phyloP scores from a whole-genome alignment of 2,888 invertebrate species.

The Caradrina clavipalpis region DNA sequence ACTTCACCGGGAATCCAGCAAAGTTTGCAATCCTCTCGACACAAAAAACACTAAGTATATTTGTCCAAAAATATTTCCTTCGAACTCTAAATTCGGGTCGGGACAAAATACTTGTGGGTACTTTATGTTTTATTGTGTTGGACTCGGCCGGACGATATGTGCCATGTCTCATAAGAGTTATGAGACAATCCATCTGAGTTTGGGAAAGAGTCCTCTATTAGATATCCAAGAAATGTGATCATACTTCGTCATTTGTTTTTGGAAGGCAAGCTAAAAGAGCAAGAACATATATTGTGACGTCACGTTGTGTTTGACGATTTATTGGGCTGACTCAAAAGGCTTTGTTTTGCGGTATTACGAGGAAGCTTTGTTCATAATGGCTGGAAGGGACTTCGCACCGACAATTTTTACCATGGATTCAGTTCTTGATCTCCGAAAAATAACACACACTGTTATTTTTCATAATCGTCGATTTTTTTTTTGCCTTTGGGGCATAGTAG shows the following conservation, averaged over 20 bases:
- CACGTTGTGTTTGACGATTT: constrained; percentile 52
- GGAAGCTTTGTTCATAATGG: constrained; percentile 5
- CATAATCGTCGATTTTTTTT: too few species aligned
- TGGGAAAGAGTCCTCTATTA: constrained; percentile 46
- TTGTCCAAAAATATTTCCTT: constrained; percentile 23
- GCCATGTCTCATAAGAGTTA: constrained; percentile 49
- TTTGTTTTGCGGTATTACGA: constrained; percentile 36
- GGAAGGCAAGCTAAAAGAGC: constrained; percentile 41
- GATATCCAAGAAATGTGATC: constrained; percentile 57
- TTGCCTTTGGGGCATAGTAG: too few species aligned
- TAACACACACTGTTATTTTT: too few species aligned
- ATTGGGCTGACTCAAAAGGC: constrained; percentile 40
- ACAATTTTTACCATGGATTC: too few species aligned
- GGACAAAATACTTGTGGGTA: constrained; percentile 11
- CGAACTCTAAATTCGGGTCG: constrained; percentile 24
- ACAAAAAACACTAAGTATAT: constrained; percentile 25
- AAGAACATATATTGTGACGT: constrained; percentile 47
- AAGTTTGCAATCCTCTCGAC: constrained; percentile 14
- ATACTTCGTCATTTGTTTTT: constrained; percentile 60
- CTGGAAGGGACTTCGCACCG: too few species aligned
- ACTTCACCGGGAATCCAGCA: constrained; percentile 10
- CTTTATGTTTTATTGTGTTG: constrained; percentile 36
- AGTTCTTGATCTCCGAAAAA: too few species aligned
- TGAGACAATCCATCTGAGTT: constrained; percentile 58
- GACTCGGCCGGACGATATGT: constrained; percentile 50